phyloP scores from a whole-genome alignment of 1,140 invertebrate species.

The Caenorhabditis brenneri region DNA sequence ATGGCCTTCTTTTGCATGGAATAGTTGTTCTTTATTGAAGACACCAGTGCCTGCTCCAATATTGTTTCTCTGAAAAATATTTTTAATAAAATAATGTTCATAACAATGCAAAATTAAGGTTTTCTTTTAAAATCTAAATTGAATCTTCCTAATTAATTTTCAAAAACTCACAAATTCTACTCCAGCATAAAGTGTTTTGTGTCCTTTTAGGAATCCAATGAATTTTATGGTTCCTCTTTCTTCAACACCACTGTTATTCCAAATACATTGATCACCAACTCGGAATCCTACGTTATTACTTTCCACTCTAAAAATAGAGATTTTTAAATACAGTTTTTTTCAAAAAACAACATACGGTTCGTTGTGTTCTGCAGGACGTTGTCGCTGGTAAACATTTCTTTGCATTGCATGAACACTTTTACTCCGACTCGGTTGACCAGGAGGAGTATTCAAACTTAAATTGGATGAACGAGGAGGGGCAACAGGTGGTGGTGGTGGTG shows the following conservation, averaged over 20 bases:
- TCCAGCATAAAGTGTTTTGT: slow-evolving; percentile 74
- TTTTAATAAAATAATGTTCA: background rate
- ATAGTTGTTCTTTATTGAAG: slow-evolving; percentile 74
- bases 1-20: slow-evolving; percentile 74
- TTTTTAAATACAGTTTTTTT: background rate
- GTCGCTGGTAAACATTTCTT: background rate
- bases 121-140: no score
- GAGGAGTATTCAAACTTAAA: background rate
- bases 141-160: no score
- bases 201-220: slow-evolving; percentile 74
- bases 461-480: background rate
- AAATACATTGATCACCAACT: slow-evolving; percentile 74
- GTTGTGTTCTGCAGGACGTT: background rate
- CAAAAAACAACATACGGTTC: background rate
- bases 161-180: slow-evolving; percentile 75
- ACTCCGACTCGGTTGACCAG: slow-evolving; percentile 32
- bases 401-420: slow-evolving; percentile 39
- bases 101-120: no score
- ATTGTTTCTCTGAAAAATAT: slow-evolving; percentile 72
- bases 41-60: slow-evolving; percentile 74
- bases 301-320: slow-evolving; percentile 44
- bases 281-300: slow-evolving; percentile 20
- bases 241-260: slow-evolving; percentile 74
- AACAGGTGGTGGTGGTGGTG: background rate
- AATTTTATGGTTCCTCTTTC: slow-evolving; percentile 73